Percentiles rank a stretch among this genome's conserved stretches.
Conservation (phyloP, 2,113 vertebrate species). For the Rhinichthys klamathensis region DNA sequence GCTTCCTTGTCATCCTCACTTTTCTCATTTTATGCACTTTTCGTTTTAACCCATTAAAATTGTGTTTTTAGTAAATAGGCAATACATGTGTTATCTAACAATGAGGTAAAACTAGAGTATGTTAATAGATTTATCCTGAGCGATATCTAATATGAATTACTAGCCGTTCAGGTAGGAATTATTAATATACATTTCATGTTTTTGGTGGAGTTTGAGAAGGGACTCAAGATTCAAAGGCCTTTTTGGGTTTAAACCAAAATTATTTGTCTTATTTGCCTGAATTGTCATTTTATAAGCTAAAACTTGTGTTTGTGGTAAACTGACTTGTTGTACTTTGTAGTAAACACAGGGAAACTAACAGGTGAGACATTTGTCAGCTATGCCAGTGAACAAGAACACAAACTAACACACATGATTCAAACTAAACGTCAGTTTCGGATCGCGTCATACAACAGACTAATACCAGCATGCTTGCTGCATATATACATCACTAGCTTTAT, state of each 20-base stretch:
- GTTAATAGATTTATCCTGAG: background rate
- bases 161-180: constrained; percentile 26
- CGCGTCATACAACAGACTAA: background rate
- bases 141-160: background rate
- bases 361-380: constrained; percentile 2
- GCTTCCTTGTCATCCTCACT: background rate
- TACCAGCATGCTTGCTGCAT: background rate
- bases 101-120: background rate
- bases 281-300: constrained; percentile 33
- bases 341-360: background rate
- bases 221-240: constrained; percentile 21
- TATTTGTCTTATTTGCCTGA: constrained; percentile 9
- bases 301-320: constrained; percentile 16
- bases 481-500: background rate
- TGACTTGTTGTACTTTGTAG: background rate
- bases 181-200: background rate
- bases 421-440: background rate
- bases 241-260: constrained; percentile 38
- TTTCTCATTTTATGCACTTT: constrained; percentile 43
- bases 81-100: background rate
- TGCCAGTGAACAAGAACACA: background rate
- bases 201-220: constrained; percentile 34
- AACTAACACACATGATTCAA: background rate
- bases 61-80: constrained; percentile 9
- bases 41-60: constrained; percentile 31